Percentiles rank a stretch among this genome's conserved stretches.
Evolutionary conservation across 2,797 vertebrate genomes (phyloP).

Genomic region (Austrolebias charrua): DNA sequence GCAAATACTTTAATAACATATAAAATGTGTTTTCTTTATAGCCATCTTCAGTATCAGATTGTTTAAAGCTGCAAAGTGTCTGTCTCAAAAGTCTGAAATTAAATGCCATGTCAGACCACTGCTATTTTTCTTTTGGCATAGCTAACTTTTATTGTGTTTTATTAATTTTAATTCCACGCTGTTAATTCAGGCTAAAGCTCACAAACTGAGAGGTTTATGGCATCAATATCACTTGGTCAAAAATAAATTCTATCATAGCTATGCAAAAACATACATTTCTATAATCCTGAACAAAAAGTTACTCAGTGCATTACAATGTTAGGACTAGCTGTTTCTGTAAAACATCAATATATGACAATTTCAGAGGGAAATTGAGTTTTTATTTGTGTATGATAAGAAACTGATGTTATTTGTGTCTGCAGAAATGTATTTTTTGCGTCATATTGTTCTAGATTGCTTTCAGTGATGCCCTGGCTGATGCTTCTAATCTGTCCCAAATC

Average conservation of each 20-base stretch:
- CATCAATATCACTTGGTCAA: background rate
- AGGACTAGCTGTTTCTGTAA: background rate
- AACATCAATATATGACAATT: background rate
- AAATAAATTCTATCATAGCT: background rate
- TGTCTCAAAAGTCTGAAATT: background rate
- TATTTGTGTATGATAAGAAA: background rate
- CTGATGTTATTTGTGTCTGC: constrained; percentile 3
- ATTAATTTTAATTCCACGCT: too few relatives aligned
- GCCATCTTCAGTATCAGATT: too few relatives aligned
- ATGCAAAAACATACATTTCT: background rate
- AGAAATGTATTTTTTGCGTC: background rate
- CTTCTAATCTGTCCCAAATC: constrained; percentile 55
- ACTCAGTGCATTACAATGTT: background rate
- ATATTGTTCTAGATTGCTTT: constrained; percentile 6
- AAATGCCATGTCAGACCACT: background rate
- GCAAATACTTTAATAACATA: background rate
- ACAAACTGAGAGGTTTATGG: background rate
- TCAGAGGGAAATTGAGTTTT: background rate
- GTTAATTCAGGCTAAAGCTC: background rate
- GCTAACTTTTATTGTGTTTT: too few relatives aligned
- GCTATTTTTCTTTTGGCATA: too few relatives aligned
- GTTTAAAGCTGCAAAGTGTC: background rate
- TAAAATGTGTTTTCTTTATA: too few relatives aligned
- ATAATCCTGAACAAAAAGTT: background rate
- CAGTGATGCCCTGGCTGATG: constrained; percentile 37